phyloP scores from a whole-genome alignment of 2,113 vertebrate species.

The Peucedramus taeniatus region DNA sequence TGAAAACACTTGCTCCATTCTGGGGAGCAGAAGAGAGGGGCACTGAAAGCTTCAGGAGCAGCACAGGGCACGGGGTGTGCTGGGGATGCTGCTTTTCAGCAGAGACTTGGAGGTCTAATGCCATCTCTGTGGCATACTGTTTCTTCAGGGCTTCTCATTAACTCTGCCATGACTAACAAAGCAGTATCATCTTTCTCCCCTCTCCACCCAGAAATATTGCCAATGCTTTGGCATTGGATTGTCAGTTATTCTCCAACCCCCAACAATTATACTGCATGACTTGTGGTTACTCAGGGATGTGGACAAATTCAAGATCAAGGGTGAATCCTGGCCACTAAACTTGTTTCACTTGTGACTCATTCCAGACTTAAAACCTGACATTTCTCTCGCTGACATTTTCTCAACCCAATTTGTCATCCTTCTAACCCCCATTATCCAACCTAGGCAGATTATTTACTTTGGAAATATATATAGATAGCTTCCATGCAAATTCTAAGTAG shows the following conservation, averaged over 20 bases:
- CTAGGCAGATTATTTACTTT: slow-evolving; percentile 34
- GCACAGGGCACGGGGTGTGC: neutral
- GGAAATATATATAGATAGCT: slow-evolving; percentile 18
- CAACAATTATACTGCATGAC: neutral
- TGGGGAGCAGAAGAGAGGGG: neutral
- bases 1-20: neutral
- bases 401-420: slow-evolving; percentile 37
- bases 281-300: neutral
- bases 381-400: slow-evolving; percentile 41
- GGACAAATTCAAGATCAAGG: slow-evolving; percentile 32
- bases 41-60: neutral
- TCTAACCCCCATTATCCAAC: slow-evolving; percentile 11
- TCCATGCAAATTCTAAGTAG: slow-evolving; percentile 6
- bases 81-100: neutral
- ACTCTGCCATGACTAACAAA: neutral
- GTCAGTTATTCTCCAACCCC: neutral
- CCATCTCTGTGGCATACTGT: neutral
- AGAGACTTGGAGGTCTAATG: neutral
- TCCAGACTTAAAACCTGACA: slow-evolving; percentile 34
- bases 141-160: neutral
- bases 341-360: slow-evolving; percentile 28
- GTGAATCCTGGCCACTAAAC: neutral
- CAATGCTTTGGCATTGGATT: accelerated
- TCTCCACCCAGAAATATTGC: neutral
- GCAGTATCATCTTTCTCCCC: neutral